A percentile compares a stretch with the other conserved stretches of the same genome.
Conservation (phyloP, 2,797 vertebrate species). For the Xenopus petersii region DNA sequence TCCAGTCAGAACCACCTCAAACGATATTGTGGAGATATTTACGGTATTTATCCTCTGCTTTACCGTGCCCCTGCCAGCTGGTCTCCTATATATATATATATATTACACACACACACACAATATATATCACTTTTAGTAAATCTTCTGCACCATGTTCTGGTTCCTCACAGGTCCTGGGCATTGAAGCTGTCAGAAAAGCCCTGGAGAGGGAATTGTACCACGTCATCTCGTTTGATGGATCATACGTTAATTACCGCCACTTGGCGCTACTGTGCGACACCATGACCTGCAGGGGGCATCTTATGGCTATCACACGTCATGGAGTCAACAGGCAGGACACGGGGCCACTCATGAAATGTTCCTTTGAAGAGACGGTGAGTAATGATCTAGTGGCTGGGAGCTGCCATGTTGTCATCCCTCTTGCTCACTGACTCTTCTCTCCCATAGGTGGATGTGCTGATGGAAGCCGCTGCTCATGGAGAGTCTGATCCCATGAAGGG, state of each 20-base stretch:
- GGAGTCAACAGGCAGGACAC: constrained; percentile 96
- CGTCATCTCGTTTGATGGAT: constrained; percentile 95
- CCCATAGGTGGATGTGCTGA: constrained; percentile 87
- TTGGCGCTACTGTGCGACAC: constrained; percentile 93
- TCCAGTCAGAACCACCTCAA: constrained; percentile 90
- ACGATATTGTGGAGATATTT: constrained; percentile 97
- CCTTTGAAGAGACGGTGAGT: constrained; percentile 88
- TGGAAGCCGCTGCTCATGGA: constrained; percentile 84
- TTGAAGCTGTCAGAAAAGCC: constrained; percentile 91
- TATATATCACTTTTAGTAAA: too few species aligned
- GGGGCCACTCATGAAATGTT: constrained; percentile 90
- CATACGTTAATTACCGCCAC: constrained; percentile 95
- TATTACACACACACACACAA: too few species aligned
- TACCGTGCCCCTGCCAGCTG: too few species aligned
- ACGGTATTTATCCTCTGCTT: constrained; percentile 65
- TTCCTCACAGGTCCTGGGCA: constrained; percentile 80
- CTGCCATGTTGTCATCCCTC: background rate
- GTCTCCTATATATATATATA: too few species aligned
- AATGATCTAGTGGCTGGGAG: too few species aligned
- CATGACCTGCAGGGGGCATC: constrained; percentile 86
- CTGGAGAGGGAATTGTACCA: constrained; percentile 87
- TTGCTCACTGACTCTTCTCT: background rate
- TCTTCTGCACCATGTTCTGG: too few species aligned
- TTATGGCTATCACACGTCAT: constrained; percentile 95
- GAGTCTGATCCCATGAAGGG: constrained; percentile 94